Evolutionary conservation across 2,113 vertebrate species (phyloP).

Genomic region (Rhodinocichla rosea): DNA sequence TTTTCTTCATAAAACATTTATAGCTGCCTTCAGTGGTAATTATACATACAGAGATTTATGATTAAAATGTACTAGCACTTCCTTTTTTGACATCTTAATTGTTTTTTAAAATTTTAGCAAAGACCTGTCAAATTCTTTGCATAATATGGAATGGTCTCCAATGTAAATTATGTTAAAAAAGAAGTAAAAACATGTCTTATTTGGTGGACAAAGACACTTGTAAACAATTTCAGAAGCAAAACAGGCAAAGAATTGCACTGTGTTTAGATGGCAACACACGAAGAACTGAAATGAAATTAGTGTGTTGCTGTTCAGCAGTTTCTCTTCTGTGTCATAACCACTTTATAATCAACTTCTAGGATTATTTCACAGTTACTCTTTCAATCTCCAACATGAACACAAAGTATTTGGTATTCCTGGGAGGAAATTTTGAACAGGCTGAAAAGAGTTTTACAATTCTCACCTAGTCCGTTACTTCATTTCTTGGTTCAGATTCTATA

Average conservation of each 20-base stretch:
- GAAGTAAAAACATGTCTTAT: conserved; percentile 3
- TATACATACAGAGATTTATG: conserved; percentile 72
- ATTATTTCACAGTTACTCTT: background rate
- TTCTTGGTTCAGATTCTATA: background rate
- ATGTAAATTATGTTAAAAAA: conserved; percentile 57
- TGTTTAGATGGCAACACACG: background rate
- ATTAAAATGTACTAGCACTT: conserved; percentile 64
- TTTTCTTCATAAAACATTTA: conserved; percentile 72
- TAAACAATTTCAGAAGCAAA: conserved; percentile 35
- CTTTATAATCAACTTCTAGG: background rate
- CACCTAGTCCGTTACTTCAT: background rate
- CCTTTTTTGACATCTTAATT: conserved; percentile 73
- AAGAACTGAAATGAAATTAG: background rate
- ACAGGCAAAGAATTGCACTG: background rate
- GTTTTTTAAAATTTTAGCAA: conserved; percentile 68
- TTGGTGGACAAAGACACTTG: conserved; percentile 34
- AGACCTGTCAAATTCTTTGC: conserved; percentile 69
- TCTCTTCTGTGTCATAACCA: background rate
- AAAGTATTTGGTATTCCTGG: background rate
- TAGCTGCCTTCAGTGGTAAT: conserved; percentile 69
- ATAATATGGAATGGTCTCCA: conserved; percentile 50
- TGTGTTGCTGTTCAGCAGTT: background rate
- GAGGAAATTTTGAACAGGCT: background rate
- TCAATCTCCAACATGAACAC: background rate
- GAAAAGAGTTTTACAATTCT: background rate